Percentiles rank a stretch among this genome's conserved stretches.
These are phyloP conservation scores for Zeus faber DNA, from an alignment of 2,113 vertebrate genomes.

Conservation along the genomic window DNA sequence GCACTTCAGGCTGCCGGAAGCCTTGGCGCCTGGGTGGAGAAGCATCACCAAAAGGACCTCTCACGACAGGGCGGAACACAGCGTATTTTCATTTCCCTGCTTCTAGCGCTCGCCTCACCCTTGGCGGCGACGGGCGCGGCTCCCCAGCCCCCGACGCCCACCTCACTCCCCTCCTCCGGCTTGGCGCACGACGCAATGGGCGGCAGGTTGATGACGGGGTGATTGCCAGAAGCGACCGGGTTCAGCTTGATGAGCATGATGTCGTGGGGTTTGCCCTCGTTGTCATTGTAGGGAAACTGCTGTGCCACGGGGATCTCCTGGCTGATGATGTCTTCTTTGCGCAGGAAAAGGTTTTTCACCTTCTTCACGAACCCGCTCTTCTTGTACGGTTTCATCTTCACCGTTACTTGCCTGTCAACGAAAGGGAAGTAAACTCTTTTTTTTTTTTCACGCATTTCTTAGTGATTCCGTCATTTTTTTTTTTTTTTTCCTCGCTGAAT, in stretches of 20 bases:
- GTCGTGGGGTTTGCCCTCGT: not conserved
- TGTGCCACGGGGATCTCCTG: not conserved
- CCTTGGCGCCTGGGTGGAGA: not conserved
- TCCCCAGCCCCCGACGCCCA: no score
- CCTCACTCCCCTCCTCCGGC: not conserved
- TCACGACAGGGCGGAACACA: no score
- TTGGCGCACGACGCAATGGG: not conserved
- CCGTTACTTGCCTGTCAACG: not conserved
- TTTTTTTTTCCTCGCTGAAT: no score
- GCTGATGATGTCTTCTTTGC: not conserved
- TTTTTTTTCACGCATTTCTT: not conserved
- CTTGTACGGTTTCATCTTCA: not conserved
- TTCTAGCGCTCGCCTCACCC: no score
- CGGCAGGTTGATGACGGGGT: not conserved
- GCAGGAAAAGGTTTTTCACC: not conserved
- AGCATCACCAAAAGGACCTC: not conserved
- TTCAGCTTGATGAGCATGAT: slow-evolving; percentile 5
- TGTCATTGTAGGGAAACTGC: not conserved
- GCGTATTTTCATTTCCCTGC: no score
- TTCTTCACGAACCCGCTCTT: not conserved
- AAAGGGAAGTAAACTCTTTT: not conserved
- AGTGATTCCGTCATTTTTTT: not conserved
- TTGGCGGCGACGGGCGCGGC: no score
- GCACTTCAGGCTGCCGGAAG: not conserved
- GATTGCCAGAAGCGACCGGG: not conserved